Evolutionary conservation across 2,113 vertebrate species (phyloP).

Genomic region (Heptranchias perlo): DNA sequence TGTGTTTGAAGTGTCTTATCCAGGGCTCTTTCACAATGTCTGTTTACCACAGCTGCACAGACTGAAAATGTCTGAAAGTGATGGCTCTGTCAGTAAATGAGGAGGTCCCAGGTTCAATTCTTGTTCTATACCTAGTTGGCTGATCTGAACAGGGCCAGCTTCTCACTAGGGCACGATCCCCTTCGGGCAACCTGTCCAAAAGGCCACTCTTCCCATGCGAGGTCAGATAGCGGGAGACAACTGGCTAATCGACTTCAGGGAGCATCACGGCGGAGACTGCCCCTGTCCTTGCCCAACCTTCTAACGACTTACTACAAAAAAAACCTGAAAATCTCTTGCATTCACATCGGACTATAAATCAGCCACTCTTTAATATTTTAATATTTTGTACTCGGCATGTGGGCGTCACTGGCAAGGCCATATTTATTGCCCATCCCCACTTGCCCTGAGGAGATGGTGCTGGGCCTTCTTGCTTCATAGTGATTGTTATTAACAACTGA

Average conservation of each 20-base stretch:
- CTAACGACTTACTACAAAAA: neutral
- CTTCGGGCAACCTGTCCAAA: neutral
- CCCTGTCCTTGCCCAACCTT: neutral
- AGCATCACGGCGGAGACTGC: neutral
- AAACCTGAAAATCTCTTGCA: no score
- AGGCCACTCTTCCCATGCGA: neutral
- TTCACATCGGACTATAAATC: no score
- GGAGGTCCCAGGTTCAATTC: neutral
- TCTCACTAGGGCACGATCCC: neutral
- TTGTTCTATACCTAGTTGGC: neutral
- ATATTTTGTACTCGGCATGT: no score
- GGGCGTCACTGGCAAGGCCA: neutral
- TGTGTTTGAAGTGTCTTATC: neutral
- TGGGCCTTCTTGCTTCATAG: neutral
- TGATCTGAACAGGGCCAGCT: neutral
- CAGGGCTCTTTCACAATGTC: neutral
- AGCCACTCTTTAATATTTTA: no score
- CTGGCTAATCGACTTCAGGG: neutral
- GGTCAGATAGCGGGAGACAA: neutral
- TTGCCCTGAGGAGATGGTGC: neutral
- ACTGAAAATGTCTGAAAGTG: neutral
- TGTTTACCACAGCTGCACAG: neutral
- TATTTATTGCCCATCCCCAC: neutral
- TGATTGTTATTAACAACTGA: neutral
- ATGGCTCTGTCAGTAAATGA: neutral